Evolutionary conservation across 1,140 invertebrate species (phyloP).

Genomic region (Ceratina australensis): DNA sequence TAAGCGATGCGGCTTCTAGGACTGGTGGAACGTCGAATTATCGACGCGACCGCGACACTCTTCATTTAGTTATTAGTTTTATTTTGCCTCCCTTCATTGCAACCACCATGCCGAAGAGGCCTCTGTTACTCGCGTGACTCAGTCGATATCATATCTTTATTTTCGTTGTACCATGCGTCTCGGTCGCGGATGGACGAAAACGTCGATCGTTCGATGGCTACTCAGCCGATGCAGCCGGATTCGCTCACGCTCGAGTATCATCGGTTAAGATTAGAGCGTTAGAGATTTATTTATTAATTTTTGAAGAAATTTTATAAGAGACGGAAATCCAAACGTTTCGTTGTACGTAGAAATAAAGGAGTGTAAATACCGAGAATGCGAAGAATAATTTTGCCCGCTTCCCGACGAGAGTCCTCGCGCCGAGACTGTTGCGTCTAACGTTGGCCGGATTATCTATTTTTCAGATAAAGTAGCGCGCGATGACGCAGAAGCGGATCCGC

Average conservation of each 20-base stretch:
- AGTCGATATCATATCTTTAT: no score
- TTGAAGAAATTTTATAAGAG: constrained; percentile 62
- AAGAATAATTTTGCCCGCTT: constrained; percentile 41
- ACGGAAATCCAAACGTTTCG: constrained; percentile 30
- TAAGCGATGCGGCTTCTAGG: no score
- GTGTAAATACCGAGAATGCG: constrained; percentile 63
- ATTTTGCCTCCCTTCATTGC: no score
- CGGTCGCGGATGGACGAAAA: not conserved
- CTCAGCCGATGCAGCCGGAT: not conserved
- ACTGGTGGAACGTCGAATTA: no score
- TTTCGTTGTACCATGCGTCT: no score
- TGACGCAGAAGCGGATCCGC: constrained; percentile 48
- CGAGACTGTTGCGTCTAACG: constrained; percentile 24
- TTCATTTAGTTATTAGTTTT: no score
- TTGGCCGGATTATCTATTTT: constrained; percentile 46
- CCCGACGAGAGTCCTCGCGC: constrained; percentile 16
- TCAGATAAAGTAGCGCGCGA: constrained; percentile 60
- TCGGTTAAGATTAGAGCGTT: not conserved
- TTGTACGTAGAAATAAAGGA: constrained; percentile 73
- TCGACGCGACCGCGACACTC: no score
- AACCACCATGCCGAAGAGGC: no score
- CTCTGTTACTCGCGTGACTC: no score
- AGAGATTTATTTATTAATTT: constrained; percentile 64
- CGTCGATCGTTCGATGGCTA: not conserved
- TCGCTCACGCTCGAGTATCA: constrained; percentile 9